phyloP scores from a whole-genome alignment of 1,140 invertebrate species.

The Cepaea nemoralis region DNA sequence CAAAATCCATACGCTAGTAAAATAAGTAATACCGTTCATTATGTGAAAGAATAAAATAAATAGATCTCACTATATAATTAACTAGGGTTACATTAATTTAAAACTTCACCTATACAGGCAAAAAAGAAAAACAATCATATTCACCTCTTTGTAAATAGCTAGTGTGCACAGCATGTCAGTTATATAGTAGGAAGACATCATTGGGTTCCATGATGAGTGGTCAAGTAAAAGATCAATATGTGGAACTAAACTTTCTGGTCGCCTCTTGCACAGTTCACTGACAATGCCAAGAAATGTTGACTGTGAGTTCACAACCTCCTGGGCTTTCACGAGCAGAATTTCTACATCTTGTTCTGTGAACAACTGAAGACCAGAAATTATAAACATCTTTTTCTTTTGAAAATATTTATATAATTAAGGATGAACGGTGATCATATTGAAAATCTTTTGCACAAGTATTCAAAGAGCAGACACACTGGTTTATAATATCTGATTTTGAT shows the following conservation, averaged over 20 bases:
- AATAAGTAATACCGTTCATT: too few relatives aligned
- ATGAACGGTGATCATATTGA: too few relatives aligned
- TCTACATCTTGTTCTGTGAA: slow-evolving; percentile 36
- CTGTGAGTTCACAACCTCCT: neutral
- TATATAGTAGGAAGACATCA: neutral
- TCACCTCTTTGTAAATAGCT: slow-evolving; percentile 38
- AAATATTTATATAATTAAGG: too few relatives aligned
- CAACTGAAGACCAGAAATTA: slow-evolving; percentile 23
- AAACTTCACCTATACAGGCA: neutral
- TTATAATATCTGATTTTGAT: too few relatives aligned
- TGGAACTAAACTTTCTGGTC: slow-evolving; percentile 23
- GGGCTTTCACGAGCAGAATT: slow-evolving; percentile 13
- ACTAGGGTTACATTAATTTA: neutral
- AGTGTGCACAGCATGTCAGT: slow-evolving; percentile 27
- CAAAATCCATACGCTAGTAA: too few relatives aligned
- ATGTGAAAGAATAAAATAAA: too few relatives aligned
- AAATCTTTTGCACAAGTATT: too few relatives aligned
- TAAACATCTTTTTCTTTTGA: too few relatives aligned
- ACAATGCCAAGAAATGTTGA: neutral
- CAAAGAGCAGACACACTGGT: too few relatives aligned
- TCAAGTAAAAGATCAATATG: slow-evolving; percentile 35
- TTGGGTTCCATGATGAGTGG: neutral
- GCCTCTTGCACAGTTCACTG: slow-evolving; percentile 31
- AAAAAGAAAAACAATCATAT: neutral
- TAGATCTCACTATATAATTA: too few relatives aligned